Evolutionary conservation across 1,140 invertebrate genomes (phyloP).

Genomic region (Pseudomyrmex gracilis): DNA sequence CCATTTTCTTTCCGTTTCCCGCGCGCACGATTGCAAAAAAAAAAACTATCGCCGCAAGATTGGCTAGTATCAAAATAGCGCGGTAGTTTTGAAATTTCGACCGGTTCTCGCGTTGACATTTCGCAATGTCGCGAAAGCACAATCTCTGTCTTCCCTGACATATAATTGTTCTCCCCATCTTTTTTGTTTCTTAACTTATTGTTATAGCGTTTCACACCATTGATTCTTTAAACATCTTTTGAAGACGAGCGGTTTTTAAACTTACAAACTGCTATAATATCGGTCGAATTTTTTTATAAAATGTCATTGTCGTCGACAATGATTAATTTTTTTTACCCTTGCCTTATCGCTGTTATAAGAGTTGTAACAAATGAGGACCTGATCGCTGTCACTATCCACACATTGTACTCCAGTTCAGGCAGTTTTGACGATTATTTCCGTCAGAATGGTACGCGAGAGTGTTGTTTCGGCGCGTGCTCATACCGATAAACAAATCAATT

Average conservation of each 20-base stretch:
- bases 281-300: too few relatives aligned
- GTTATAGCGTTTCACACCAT: too few relatives aligned
- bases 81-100: constrained; percentile 4
- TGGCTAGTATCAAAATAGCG: background rate
- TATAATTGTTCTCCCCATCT: background rate
- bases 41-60: background rate
- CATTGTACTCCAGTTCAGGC: constrained; percentile 2
- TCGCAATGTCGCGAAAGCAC: background rate
- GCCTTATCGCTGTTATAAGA: constrained; percentile 1
- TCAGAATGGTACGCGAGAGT: background rate
- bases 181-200: too few relatives aligned
- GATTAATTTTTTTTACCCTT: background rate
- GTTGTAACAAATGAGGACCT: constrained; percentile 8
- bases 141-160: background rate
- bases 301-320: background rate
- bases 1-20: constrained; percentile 58
- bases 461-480: background rate
- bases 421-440: background rate
- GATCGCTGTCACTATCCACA: background rate
- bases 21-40: constrained; percentile 41
- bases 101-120: background rate
- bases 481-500: background rate
- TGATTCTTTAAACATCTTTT: too few relatives aligned
- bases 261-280: background rate
- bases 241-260: too few relatives aligned